Base-by-base conservation (phyloP, 1,140 invertebrate species). In the Nixonia krombeini region DNA sequence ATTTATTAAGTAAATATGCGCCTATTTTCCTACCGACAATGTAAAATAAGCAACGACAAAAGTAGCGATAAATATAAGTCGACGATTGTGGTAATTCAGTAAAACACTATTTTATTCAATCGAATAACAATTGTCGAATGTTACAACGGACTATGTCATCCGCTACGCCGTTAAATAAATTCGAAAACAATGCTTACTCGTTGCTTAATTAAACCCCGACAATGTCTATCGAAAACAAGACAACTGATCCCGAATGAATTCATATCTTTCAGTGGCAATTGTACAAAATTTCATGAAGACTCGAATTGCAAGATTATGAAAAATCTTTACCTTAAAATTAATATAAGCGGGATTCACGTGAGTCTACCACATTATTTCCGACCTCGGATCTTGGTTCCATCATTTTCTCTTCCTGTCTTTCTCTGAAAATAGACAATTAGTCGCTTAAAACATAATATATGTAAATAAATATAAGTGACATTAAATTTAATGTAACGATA, bases 271-370 rank as follows among this genome's bases (percentile, higher is more conserved):
- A 42, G 12, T 33, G 40, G 8, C n/a, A 45, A 28, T 65, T 61
- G 33, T 73, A 76, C 62, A 73, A 78, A 75, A 73, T 42, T n/a
- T 53, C 55, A 71, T 71, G 52, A 57, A 58, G 46, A 73, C 63
- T 70, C 40, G 45, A 74, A 51, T 72, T 64, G 61, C 52, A 76
- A 83, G 76, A 80, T 83, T 81, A 84, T 81, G 71, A 73, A 84
- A 85, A 84, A 82, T 79, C 42, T 79, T 84, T 85, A 84, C 80
- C 83, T 83, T 81, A 82, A 76, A 64, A 78, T 71, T 83, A 83
- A 47, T 75, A 78, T 77, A 81, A 80, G 77, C 72, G 66, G 73
- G 40, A 58, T 71, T 71, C 52, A 74, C 62, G 64, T 69, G 50
- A 46, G 42, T 53, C 64, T 46, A 35, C 46, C 44, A 59, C 47